A percentile compares a stretch with the other conserved stretches of the same genome.
These are phyloP conservation scores for Phasianus colchicus DNA, from an alignment of 2,113 vertebrate species.

Conservation along the genomic window DNA sequence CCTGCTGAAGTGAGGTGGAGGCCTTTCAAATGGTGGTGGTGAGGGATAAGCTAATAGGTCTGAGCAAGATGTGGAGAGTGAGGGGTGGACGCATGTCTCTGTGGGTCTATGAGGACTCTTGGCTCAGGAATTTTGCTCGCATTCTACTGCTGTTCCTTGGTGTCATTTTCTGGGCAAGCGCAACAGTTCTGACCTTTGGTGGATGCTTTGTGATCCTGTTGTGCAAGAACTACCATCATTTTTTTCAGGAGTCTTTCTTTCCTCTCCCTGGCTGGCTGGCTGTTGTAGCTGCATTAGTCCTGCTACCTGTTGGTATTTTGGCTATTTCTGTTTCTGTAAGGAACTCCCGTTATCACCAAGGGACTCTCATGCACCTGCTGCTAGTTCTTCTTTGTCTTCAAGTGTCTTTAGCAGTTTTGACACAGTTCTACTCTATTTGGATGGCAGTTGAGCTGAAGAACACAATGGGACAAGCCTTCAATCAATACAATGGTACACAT, in stretches of 20 bases:
- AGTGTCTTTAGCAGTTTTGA: constrained; percentile 6
- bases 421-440: not conserved
- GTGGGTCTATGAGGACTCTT: not conserved
- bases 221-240: not conserved
- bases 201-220: not conserved
- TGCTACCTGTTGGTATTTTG: constrained; percentile 32
- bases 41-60: accelerated
- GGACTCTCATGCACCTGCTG: constrained; percentile 54
- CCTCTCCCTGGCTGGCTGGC: constrained; percentile 41
- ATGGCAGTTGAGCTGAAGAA: not conserved
- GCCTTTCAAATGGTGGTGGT: not conserved
- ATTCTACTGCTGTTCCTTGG: not conserved
- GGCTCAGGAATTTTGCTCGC: not conserved
- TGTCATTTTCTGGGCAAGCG: not conserved
- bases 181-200: not conserved
- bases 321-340: not conserved
- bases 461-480: not conserved
- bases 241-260: constrained; percentile 36
- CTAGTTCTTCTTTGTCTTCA: constrained; percentile 61
- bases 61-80: accelerated
- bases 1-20: not conserved
- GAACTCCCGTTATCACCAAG: not conserved
- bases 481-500: not conserved
- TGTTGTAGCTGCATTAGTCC: not conserved
- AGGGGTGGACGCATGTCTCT: accelerated